Percentiles rank a stretch among this genome's conserved stretches.
Conservation (phyloP, 2,797 vertebrate species). For the Sebastes matsubarae region DNA sequence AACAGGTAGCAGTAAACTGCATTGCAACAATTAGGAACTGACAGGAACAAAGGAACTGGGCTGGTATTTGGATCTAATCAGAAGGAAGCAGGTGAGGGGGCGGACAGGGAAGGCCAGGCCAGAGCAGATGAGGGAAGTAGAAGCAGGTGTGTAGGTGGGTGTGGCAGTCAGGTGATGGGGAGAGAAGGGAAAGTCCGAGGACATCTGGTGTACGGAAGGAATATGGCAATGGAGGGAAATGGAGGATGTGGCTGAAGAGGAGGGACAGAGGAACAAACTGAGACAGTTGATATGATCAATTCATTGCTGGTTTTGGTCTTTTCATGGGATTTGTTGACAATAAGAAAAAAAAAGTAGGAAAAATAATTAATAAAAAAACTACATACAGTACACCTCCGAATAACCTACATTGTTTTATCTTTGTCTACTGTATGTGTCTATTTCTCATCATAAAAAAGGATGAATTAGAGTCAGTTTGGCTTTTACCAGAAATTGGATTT, state of each 20-base stretch:
- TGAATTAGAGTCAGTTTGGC: not conserved
- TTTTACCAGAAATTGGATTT: slow-evolving; percentile 11
- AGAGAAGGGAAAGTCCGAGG: no score
- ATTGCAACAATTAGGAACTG: not conserved
- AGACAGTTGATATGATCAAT: not conserved
- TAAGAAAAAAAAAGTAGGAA: not conserved
- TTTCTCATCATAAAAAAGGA: not conserved
- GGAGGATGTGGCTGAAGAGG: not conserved
- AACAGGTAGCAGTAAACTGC: not conserved
- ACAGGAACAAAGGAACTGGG: not conserved
- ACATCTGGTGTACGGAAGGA: not conserved
- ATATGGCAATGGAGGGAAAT: not conserved
- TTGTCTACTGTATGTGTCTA: not conserved
- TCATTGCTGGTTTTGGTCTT: not conserved
- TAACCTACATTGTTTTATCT: not conserved
- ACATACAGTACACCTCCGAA: not conserved
- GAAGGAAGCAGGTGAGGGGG: not conserved
- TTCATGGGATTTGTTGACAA: not conserved
- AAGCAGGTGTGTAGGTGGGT: not conserved
- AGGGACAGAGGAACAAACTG: not conserved
- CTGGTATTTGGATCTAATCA: not conserved
- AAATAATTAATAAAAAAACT: not conserved
- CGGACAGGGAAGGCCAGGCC: not conserved
- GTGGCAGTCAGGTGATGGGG: not conserved
- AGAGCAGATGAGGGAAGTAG: not conserved